These are phyloP conservation scores for Psylliodes chrysocephalus DNA, from an alignment of 2,888 invertebrate genomes.

Conservation along the genomic window DNA sequence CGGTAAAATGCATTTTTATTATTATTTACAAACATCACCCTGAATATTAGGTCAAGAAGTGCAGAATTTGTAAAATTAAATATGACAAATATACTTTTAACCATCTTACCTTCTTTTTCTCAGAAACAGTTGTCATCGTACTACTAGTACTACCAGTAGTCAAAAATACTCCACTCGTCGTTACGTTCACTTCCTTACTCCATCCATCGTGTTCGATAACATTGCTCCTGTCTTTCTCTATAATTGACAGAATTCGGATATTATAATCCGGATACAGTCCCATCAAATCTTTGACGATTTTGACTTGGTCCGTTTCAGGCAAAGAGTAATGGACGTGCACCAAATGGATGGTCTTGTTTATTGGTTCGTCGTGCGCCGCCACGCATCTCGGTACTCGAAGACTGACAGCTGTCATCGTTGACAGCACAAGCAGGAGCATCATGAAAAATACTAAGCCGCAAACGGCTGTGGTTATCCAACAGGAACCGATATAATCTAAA, in stretches of 20 bases:
- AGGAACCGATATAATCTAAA: conserved; percentile 56
- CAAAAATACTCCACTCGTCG: neutral
- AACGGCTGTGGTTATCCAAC: conserved; percentile 55
- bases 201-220: too few relatives aligned
- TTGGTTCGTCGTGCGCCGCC: conserved; percentile 44
- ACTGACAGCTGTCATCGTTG: conserved; percentile 42
- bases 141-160: too few relatives aligned
- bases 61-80: too few relatives aligned
- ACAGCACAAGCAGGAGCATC: conserved; percentile 50
- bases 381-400: conserved; percentile 50
- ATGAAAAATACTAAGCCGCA: conserved; percentile 53
- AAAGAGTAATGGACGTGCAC: conserved; percentile 55
- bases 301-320: conserved; percentile 52
- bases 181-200: too few relatives aligned
- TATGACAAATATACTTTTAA: too few relatives aligned
- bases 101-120: conserved; percentile 36
- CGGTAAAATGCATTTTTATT: too few relatives aligned
- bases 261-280: conserved; percentile 55
- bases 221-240: neutral
- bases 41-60: too few relatives aligned
- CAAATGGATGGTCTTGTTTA: conserved; percentile 57
- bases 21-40: too few relatives aligned
- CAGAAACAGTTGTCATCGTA: conserved; percentile 1
- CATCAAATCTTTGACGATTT: conserved; percentile 55
- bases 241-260: conserved; percentile 52